Percentiles rank a stretch among this genome's conserved stretches.
These are phyloP conservation scores for Rhabdomys dilectus DNA, from an alignment of 2,113 vertebrate genomes.

Conservation along the genomic window DNA sequence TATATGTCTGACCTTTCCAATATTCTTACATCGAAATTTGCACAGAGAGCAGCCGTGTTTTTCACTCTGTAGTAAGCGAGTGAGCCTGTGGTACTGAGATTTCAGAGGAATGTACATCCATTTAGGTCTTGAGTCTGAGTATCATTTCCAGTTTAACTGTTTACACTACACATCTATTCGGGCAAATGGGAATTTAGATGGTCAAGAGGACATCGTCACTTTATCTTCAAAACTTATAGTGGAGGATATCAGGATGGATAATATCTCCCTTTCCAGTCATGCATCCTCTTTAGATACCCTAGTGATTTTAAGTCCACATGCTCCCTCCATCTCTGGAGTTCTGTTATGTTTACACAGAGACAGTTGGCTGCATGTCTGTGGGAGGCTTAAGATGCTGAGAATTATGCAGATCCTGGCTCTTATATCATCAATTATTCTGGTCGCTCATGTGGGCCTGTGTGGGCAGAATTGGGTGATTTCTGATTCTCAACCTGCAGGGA, in stretches of 20 bases:
- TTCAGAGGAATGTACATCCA: background rate
- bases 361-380: conserved; percentile 67
- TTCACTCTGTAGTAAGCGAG: background rate
- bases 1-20: background rate
- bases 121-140: background rate
- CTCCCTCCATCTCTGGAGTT: background rate
- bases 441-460: conserved; percentile 68
- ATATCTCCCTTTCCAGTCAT: background rate
- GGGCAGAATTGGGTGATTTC: conserved; percentile 59
- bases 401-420: conserved; percentile 70
- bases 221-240: background rate
- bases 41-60: background rate
- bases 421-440: conserved; percentile 77
- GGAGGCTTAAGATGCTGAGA: conserved; percentile 76
- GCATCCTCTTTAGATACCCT: background rate
- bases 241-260: background rate
- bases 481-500: conserved; percentile 65
- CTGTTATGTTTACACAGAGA: conserved; percentile 39
- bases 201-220: background rate
- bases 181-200: background rate
- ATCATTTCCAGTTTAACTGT: background rate
- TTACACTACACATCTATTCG: background rate
- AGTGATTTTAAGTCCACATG: background rate
- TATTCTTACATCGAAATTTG: background rate
- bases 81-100: background rate